Conservation (phyloP, 1,140 invertebrate genomes). For the Bombus fervidus region DNA sequence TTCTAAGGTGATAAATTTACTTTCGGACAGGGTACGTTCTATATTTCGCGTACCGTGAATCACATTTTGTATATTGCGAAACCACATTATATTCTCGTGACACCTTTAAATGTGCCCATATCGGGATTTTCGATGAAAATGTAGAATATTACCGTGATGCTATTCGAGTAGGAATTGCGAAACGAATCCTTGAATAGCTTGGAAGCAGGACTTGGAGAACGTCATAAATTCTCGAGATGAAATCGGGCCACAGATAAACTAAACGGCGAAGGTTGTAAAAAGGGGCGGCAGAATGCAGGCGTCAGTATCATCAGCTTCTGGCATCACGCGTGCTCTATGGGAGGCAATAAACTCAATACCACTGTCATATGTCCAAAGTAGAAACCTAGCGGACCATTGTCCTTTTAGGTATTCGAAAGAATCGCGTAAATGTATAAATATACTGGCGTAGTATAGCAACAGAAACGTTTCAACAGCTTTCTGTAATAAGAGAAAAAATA, state of each 20-base stretch:
- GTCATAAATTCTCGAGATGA: slow-evolving; percentile 60
- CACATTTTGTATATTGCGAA: neutral
- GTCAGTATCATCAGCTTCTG: slow-evolving; percentile 16
- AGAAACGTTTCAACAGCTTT: neutral
- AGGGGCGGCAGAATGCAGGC: neutral
- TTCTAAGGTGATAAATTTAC: neutral
- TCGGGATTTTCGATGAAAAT: neutral
- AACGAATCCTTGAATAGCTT: neutral
- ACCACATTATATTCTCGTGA: neutral
- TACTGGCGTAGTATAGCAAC: neutral
- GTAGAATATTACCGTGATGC: neutral
- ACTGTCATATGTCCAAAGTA: neutral
- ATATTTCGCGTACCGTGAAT: neutral
- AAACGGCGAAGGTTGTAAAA: slow-evolving; percentile 68
- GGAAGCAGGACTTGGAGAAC: slow-evolving; percentile 58
- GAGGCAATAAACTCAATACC: slow-evolving; percentile 49
- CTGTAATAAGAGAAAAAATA: too few species aligned
- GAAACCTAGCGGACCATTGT: neutral
- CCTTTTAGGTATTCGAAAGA: neutral
- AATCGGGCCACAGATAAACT: slow-evolving; percentile 65
- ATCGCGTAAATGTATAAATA: neutral
- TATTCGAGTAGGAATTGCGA: neutral
- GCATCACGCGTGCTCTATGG: slow-evolving; percentile 14
- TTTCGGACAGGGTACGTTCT: neutral
- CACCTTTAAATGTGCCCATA: neutral